These are phyloP conservation scores for Tetragonula clypearis DNA, from an alignment of 1,140 invertebrate genomes.

Conservation along the genomic window DNA sequence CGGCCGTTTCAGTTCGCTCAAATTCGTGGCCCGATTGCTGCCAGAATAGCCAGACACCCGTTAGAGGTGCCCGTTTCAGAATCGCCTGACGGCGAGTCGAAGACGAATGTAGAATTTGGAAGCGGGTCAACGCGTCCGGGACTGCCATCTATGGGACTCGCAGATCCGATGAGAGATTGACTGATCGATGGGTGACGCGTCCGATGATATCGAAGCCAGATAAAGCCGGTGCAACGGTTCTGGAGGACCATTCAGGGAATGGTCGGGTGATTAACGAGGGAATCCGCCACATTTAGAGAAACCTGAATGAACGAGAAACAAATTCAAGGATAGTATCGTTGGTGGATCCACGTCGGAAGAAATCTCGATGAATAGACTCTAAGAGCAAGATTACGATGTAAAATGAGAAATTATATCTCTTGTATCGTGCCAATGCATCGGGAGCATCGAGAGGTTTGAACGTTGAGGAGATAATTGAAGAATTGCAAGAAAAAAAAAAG, in stretches of 20 bases:
- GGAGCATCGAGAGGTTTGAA: not conserved
- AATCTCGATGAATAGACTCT: not conserved
- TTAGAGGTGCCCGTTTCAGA: slow-evolving; percentile 26
- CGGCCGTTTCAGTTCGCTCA: slow-evolving; percentile 47
- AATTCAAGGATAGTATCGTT: not conserved
- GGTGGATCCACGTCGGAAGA: too few species aligned
- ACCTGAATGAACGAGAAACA: not conserved
- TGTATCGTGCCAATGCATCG: not conserved
- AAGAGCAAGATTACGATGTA: not conserved
- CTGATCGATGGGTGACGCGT: slow-evolving; percentile 26
- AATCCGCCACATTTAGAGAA: not conserved
- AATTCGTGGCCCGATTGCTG: slow-evolving; percentile 64
- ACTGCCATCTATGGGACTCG: not conserved
- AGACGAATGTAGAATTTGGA: slow-evolving; percentile 39
- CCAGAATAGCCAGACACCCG: slow-evolving; percentile 63
- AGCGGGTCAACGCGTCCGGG: slow-evolving; percentile 15
- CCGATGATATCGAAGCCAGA: slow-evolving; percentile 4
- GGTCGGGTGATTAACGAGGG: not conserved
- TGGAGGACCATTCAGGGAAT: not conserved
- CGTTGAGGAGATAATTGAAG: not conserved
- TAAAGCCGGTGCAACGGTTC: slow-evolving; percentile 1
- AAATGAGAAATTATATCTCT: not conserved
- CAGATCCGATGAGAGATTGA: slow-evolving; percentile 41
- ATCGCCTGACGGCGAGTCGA: not conserved
- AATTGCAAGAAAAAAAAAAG: not conserved